Evolutionary conservation across 1,140 invertebrate species (phyloP), one percentile per base, ranked within the genome.

Genomic region (Euglossa dilemma): DNA sequence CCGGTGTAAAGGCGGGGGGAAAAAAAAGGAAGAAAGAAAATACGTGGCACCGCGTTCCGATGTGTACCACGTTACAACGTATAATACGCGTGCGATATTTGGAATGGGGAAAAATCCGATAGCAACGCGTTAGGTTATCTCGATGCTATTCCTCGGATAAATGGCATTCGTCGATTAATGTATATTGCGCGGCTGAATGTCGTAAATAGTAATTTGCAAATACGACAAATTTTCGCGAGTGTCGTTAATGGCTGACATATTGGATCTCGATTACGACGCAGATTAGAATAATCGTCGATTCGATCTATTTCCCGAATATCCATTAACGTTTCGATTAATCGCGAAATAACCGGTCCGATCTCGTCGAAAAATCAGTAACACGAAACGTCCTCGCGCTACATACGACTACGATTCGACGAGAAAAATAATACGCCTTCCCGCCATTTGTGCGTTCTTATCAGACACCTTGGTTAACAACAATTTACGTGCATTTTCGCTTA

Each of bases 201-300:
- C 36, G 43, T 66, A 66, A 23, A 66, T 23, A 2, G 20, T 66
- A 45, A 66, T 43, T 66, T n/a, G 20, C 64, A n/a, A 45, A 28
- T 20, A 11, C 20, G 12, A 66, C 14, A n/a, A 50, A 63, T 75
- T 63, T 45, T 63, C 18, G 28, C 25, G 50, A 69, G 18, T 20
- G 43, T 50, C n/a, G 45, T 63, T 75, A 75, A 75, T 75, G 57
- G 73, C 73, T 6, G 63, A 67, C 64, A 78, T 66, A 56, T 77
- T 69, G 52, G 28, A 57, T 47, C 25, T 28, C 43, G n/a, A 45
- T 25, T n/a, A 69, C 18, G 23, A 47, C n/a, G 11, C 11, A 45
- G 11, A 43, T 43, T 56, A 45, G 14, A 66, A 56, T 43, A 18
- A 57, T 56, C 16, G 36, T 43, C 25, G 57, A 67, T 78, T 25